A percentile compares a stretch with the other conserved stretches of the same genome.
These are phyloP conservation scores for Melikaiella ostensackeni DNA, from an alignment of 2,888 invertebrate species.

Conservation along the genomic window DNA sequence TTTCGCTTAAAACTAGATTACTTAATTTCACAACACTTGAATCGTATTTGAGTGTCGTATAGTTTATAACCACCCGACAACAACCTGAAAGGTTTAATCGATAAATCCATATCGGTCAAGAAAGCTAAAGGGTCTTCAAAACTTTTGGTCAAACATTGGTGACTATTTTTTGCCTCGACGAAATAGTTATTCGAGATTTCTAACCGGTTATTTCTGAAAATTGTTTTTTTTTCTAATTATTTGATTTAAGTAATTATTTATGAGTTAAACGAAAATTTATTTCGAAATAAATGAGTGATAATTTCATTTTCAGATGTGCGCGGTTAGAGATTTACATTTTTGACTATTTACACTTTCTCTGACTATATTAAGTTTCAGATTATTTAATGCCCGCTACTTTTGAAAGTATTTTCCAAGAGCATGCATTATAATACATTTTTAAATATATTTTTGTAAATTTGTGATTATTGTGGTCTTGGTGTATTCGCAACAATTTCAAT, in stretches of 20 bases:
- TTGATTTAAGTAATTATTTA: neutral
- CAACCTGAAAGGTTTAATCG: slow-evolving; percentile 40
- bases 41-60: slow-evolving; percentile 19
- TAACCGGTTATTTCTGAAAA: neutral
- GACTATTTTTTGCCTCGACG: slow-evolving; percentile 4
- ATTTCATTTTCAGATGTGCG: neutral
- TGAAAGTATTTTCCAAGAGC: neutral
- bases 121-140: slow-evolving; percentile 28
- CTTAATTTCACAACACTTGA: slow-evolving; percentile 34
- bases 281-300: neutral
- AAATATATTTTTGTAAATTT: neutral
- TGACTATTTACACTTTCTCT: slow-evolving; percentile 5
- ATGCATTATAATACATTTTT: neutral
- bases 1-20: slow-evolving; percentile 9
- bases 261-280: neutral
- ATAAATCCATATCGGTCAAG: slow-evolving; percentile 47
- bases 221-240: neutral
- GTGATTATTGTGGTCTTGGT: neutral
- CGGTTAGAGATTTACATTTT: neutral
- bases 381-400: neutral
- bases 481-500: neutral
- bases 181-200: neutral
- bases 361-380: neutral
- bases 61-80: neutral
- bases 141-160: slow-evolving; percentile 21